phyloP scores from a whole-genome alignment of 35 echinoderm and acorn worm species.

The Patiria miniata region DNA sequence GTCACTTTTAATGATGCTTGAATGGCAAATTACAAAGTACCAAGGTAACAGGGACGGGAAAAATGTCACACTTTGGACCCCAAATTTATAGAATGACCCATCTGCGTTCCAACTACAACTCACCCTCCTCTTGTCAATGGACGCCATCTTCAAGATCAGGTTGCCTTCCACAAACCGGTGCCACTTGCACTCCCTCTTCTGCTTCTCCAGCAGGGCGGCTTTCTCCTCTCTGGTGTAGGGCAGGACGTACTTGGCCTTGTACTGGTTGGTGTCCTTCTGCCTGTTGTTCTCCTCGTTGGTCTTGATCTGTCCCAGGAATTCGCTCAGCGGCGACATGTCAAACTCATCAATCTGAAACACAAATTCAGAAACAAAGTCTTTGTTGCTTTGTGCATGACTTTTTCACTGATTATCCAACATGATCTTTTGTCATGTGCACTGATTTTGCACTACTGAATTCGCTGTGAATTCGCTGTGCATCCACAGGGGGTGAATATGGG shows the following conservation, averaged over 20 bases:
- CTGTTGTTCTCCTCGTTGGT: conserved; percentile 44
- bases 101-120: neutral
- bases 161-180: conserved; percentile 92
- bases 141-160: conserved; percentile 92
- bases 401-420: too few species aligned
- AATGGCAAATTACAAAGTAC: too few species aligned
- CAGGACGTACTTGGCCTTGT: conserved; percentile 75
- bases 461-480: too few species aligned
- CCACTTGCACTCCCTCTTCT: conserved; percentile 85
- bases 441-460: too few species aligned
- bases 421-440: too few species aligned
- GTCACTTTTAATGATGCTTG: too few species aligned
- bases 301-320: conserved; percentile 69
- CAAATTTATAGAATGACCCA: too few species aligned
- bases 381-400: too few species aligned
- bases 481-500: too few species aligned
- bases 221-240: conserved; percentile 63
- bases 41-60: too few species aligned
- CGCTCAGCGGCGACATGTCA: conserved; percentile 67
- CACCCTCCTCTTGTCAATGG: conserved; percentile 94
- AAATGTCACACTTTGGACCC: too few species aligned
- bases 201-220: conserved; percentile 63
- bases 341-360: conserved; percentile 85
- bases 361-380: neutral
- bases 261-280: conserved; percentile 6